Conservation (phyloP, 1,140 invertebrate genomes). For the Lasaia peninsularis region DNA sequence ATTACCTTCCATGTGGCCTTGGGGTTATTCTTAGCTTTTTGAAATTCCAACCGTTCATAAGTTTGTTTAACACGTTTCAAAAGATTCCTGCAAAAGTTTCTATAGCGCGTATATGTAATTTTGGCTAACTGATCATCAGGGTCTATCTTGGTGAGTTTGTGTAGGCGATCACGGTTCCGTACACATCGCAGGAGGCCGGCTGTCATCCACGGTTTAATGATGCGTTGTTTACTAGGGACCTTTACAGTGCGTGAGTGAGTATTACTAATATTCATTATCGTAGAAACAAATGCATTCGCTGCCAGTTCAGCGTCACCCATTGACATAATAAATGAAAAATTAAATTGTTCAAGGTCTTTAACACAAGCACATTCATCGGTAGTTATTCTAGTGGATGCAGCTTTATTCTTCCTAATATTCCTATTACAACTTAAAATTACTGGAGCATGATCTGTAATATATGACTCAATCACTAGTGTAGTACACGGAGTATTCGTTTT, state of each 20-base stretch:
- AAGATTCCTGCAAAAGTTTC: slow-evolving; percentile 29
- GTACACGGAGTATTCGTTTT: background rate
- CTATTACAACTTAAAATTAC: background rate
- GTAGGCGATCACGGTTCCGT: slow-evolving; percentile 22
- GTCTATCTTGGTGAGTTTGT: slow-evolving; percentile 19
- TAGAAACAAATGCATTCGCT: slow-evolving; percentile 2
- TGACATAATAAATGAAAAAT: slow-evolving; percentile 14
- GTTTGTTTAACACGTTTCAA: slow-evolving; percentile 25
- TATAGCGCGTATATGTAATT: slow-evolving; percentile 24
- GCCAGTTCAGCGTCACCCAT: slow-evolving; percentile 8
- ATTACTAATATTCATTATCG: background rate
- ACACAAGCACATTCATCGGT: slow-evolving; percentile 10
- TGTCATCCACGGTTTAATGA: slow-evolving; percentile 32
- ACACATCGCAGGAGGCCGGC: slow-evolving; percentile 30
- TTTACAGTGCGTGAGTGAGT: background rate
- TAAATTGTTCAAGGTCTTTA: background rate
- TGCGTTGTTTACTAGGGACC: slow-evolving; percentile 18
- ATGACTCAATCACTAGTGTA: background rate
- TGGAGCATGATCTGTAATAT: background rate
- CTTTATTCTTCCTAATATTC: background rate
- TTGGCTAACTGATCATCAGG: slow-evolving; percentile 16
- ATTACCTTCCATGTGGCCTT: slow-evolving; percentile 25
- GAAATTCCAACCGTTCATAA: slow-evolving; percentile 21
- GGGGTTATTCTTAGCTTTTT: slow-evolving; percentile 21
- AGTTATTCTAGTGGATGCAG: background rate